Evolutionary conservation across 2,888 invertebrate species (phyloP).

Genomic region (Allygus modestus): DNA sequence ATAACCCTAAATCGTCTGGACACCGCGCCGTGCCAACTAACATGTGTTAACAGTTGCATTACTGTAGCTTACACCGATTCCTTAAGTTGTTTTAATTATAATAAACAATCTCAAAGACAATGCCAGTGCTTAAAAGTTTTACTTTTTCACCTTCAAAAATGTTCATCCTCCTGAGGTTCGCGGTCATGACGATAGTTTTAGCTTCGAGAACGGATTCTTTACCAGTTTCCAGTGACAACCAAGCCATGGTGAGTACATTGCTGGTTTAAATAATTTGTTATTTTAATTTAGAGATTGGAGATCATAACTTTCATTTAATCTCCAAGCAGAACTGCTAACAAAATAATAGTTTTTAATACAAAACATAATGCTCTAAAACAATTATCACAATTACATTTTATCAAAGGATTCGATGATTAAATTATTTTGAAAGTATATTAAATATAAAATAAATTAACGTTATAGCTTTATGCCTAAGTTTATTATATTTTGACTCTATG

Average conservation of each 20-base stretch:
- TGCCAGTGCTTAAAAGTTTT: slow-evolving; percentile 50
- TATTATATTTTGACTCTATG: no score
- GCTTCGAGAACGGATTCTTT: slow-evolving; percentile 31
- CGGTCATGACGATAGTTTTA: slow-evolving; percentile 26
- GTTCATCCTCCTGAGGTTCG: slow-evolving; percentile 61
- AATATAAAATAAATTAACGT: no score
- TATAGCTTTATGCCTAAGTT: no score
- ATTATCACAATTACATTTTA: no score
- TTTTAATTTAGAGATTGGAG: no score
- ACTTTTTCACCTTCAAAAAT: slow-evolving; percentile 55
- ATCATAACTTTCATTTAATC: no score
- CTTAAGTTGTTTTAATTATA: slow-evolving; percentile 22
- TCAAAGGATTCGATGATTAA: no score
- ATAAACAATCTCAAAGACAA: slow-evolving; percentile 15
- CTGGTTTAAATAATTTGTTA: no score
- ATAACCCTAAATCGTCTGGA: slow-evolving; percentile 8
- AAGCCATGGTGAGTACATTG: slow-evolving; percentile 67
- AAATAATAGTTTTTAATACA: no score
- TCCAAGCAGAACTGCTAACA: no score
- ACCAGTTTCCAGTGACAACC: slow-evolving; percentile 61
- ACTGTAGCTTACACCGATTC: neutral
- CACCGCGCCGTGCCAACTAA: neutral
- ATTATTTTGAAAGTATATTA: no score
- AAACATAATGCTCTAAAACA: no score
- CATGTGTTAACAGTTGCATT: slow-evolving; percentile 43